These are phyloP conservation scores for Morpho achilles DNA, from an alignment of 2,888 invertebrate genomes.

Conservation along the genomic window DNA sequence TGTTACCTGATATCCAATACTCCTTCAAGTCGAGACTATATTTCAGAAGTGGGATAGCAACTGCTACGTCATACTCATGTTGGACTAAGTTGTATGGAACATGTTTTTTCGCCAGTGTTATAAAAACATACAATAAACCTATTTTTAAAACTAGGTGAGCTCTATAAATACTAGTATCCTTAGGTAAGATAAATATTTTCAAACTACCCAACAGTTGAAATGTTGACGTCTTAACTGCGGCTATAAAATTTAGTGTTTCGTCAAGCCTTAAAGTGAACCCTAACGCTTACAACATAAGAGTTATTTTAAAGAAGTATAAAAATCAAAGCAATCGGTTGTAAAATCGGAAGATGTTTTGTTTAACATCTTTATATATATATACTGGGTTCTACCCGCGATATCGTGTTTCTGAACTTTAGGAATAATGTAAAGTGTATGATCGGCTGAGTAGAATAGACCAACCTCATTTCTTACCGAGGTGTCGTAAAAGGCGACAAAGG, in stretches of 20 bases:
- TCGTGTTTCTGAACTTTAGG: too few relatives aligned
- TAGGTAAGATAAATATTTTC: constrained; percentile 19
- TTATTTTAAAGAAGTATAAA: not conserved
- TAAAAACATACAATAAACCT: not conserved
- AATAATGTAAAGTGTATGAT: too few relatives aligned
- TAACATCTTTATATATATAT: constrained; percentile 2
- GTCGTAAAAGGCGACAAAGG: too few relatives aligned
- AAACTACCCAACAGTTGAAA: constrained; percentile 13
- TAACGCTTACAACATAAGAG: not conserved
- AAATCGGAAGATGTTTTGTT: constrained; percentile 21
- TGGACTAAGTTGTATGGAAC: too few relatives aligned
- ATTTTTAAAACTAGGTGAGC: not conserved
- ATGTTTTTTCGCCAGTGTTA: too few relatives aligned
- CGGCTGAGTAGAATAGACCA: too few relatives aligned
- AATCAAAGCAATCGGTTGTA: constrained; percentile 6
- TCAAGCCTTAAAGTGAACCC: constrained; percentile 6
- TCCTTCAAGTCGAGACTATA: too few relatives aligned
- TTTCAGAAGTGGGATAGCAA: too few relatives aligned
- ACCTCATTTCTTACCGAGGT: too few relatives aligned
- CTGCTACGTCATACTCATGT: too few relatives aligned
- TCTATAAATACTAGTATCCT: constrained; percentile 1
- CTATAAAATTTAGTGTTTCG: constrained; percentile 14
- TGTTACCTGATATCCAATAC: too few relatives aligned
- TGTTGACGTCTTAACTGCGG: constrained; percentile 19
- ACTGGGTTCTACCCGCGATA: too few relatives aligned